Evolutionary conservation across 1,140 invertebrate species (phyloP), one percentile per base, ranked within the genome.

Genomic region (Protaetia brevitarsis): DNA sequence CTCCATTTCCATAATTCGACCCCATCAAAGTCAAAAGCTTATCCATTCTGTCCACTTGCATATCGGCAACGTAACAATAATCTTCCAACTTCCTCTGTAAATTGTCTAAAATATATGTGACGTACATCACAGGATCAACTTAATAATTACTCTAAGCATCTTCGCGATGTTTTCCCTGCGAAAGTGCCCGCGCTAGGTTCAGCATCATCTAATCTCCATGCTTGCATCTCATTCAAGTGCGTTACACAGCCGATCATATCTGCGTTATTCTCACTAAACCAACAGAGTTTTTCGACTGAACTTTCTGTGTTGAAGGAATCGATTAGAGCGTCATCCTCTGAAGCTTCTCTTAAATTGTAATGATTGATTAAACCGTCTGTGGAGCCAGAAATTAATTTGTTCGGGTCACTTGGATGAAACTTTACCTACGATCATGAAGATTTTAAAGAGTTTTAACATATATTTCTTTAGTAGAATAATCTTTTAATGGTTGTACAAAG

Each of bases 321-420:
- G 16, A 80, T 77, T 1, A 97, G 79, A 0, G 95, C 94, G 76
- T 92, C 89, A 66, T 95, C 92, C 81, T 97, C 94, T 1, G 78
- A 82, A 0, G 80, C 70, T 77, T 94, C 81, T 51, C 81, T 84
- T 1, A 96, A 81, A 76, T 96, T 89, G 78, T 89, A 97, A 16
- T 94, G 74, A 80, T 96, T 96, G 0, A 96, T 86, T 1, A 96
- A 80, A 0, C 94, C 93, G 81, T 97, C 94, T 0, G 87, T 86
- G 19, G 91, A 89, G 0, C 91, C 91, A 0, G 89, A 87, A 41
- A 87, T 85, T 45, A 97, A 74, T 16, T 83, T 78, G 76, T 93
- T 85, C 7, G 82, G 77, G 74, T 90, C 86, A n/a, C 70, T 79
- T 34, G 87, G 82, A 82, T 95, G 89, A 79, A 96, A 97, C 71